A percentile compares a stretch with the other conserved stretches of the same genome.
phyloP scores from a whole-genome alignment of 2,113 vertebrate species.

The Gymnobelideus leadbeateri region DNA sequence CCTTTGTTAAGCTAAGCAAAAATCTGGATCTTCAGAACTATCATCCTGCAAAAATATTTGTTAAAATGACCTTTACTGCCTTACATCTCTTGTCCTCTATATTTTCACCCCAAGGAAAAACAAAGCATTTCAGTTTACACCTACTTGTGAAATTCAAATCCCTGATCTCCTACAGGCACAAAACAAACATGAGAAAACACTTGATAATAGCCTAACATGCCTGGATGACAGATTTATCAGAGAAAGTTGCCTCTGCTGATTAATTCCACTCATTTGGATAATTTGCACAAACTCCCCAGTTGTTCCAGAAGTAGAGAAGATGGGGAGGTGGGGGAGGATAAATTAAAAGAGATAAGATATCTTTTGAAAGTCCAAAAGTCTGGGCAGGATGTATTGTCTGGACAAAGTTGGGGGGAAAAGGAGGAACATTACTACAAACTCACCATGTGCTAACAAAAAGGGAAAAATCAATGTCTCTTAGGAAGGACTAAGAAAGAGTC shows the following conservation, averaged over 20 bases:
- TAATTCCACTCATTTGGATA: background rate
- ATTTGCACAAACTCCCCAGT: background rate
- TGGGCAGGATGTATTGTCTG: background rate
- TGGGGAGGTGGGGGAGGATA: no score
- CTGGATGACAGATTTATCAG: background rate
- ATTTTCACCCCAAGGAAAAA: background rate
- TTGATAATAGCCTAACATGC: background rate
- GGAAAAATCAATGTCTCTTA: background rate
- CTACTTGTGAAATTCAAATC: background rate
- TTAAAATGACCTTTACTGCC: background rate
- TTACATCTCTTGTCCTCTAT: background rate
- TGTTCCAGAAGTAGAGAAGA: background rate
- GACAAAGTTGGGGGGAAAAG: background rate
- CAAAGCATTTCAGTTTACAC: background rate
- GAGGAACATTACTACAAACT: background rate
- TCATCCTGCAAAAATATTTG: background rate
- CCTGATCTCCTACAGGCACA: background rate
- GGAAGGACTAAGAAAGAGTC: no score
- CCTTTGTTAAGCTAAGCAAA: background rate
- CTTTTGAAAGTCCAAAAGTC: background rate
- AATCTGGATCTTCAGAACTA: background rate
- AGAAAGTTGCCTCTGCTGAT: background rate
- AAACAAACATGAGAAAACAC: background rate
- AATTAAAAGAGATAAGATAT: background rate
- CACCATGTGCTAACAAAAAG: background rate